Percentiles rank a stretch among this genome's conserved stretches.
Evolutionary conservation across 1,140 invertebrate genomes (phyloP).

Genomic region (Drosophila yakuba): DNA sequence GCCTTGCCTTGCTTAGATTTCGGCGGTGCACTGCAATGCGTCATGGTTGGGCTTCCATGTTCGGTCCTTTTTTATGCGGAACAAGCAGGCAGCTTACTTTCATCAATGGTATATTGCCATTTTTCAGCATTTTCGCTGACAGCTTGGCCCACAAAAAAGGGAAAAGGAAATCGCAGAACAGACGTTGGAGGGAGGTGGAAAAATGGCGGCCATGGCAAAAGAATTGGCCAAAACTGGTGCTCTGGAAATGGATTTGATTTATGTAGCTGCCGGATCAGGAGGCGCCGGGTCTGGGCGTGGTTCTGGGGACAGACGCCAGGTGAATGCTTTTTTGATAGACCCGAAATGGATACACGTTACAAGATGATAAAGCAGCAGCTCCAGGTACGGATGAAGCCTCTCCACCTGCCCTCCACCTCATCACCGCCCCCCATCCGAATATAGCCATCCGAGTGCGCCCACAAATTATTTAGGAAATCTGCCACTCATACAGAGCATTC

Average conservation of each 20-base stretch:
- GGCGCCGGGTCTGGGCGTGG: conserved; percentile 11
- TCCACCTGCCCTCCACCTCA: background rate
- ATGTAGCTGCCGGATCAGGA: conserved; percentile 46
- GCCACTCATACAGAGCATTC: conserved; percentile 57
- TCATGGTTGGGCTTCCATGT: conserved; percentile 47
- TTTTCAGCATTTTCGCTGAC: conserved; percentile 84
- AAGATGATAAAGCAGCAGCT: conserved; percentile 74
- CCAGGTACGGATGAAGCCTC: conserved; percentile 9
- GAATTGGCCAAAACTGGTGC: conserved; percentile 58
- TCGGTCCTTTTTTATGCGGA: conserved; percentile 24
- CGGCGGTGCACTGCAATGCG: conserved; percentile 62
- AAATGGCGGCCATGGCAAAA: conserved; percentile 40
- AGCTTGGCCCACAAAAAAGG: conserved; percentile 53
- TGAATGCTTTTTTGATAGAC: conserved; percentile 75
- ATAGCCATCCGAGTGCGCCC: conserved; percentile 48
- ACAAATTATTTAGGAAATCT: conserved; percentile 80
- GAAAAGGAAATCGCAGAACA: conserved; percentile 14
- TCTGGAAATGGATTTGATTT: conserved; percentile 70
- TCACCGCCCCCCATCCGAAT: background rate
- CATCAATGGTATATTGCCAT: conserved; percentile 83
- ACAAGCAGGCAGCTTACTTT: conserved; percentile 63
- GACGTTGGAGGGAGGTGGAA: background rate
- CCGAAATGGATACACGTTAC: conserved; percentile 76
- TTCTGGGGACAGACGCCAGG: conserved; percentile 32
- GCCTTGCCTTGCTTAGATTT: conserved; percentile 66